Percentiles rank a stretch among this genome's conserved stretches.
These are phyloP conservation scores for Calyptomena viridis DNA, from an alignment of 2,113 vertebrate genomes.

Conservation along the genomic window DNA sequence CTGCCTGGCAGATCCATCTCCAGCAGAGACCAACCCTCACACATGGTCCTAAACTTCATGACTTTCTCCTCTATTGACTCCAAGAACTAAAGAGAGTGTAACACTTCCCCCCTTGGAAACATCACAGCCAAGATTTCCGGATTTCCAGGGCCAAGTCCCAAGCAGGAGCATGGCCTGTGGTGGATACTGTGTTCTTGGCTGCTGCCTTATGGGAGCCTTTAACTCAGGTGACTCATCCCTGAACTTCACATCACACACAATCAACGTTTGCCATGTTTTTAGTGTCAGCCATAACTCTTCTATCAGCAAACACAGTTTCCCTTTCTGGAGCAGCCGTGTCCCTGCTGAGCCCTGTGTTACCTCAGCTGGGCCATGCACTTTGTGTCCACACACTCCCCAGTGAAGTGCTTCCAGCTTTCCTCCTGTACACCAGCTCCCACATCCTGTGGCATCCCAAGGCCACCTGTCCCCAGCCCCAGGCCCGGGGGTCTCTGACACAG, in stretches of 20 bases:
- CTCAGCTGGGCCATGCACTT: accelerated
- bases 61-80: not conserved
- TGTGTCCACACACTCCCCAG: not conserved
- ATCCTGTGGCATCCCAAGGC: not conserved
- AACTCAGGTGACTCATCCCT: not conserved
- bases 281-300: not conserved
- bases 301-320: not conserved
- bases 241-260: not conserved
- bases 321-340: not conserved
- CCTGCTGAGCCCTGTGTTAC: not conserved
- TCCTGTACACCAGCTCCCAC: accelerated
- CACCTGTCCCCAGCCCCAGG: not conserved
- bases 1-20: not conserved
- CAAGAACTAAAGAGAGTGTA: not conserved
- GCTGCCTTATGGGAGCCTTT: not conserved
- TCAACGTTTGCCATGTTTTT: not conserved
- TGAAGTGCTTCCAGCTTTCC: not conserved
- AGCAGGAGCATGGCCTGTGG: not conserved
- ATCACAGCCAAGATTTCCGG: accelerated
- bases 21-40: not conserved
- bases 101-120: not conserved
- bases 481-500: not conserved
- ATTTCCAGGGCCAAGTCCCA: not conserved
- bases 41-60: accelerated
- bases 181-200: accelerated